Percentiles rank a stretch among this genome's conserved stretches.
Conservation (phyloP, 2,888 invertebrate genomes). For the Litoditis marina region DNA sequence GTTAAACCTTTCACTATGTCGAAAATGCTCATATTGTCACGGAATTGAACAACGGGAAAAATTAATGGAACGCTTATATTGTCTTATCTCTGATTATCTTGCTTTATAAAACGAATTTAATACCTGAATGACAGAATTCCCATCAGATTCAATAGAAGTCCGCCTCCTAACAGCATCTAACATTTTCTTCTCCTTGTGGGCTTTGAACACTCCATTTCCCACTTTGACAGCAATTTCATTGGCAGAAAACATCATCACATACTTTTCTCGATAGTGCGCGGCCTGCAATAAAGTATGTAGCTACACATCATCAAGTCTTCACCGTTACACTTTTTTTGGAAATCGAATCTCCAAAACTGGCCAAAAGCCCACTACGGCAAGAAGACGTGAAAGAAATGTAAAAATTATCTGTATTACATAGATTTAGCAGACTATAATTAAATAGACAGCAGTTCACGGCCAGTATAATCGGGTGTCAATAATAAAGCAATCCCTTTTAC, state of each 20-base stretch:
- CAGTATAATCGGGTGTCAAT: background rate
- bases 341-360: background rate
- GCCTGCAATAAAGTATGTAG: constrained; percentile 3
- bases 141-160: no score
- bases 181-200: background rate
- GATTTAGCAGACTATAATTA: no score
- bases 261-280: background rate
- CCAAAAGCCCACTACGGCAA: background rate
- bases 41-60: no score
- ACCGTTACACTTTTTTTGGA: background rate
- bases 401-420: no score
- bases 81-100: no score
- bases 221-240: constrained; percentile 12
- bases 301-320: background rate
- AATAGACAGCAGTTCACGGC: background rate
- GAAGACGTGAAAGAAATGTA: no score
- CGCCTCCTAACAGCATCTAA: constrained; percentile 8
- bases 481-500: background rate
- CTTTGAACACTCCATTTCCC: constrained; percentile 7
- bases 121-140: no score
- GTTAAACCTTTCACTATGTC: no score
- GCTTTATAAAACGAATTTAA: no score
- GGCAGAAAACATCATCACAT: background rate
- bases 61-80: no score
- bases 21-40: no score